Conservation (phyloP, 2,888 invertebrate species). For the Clistopyga incitator region DNA sequence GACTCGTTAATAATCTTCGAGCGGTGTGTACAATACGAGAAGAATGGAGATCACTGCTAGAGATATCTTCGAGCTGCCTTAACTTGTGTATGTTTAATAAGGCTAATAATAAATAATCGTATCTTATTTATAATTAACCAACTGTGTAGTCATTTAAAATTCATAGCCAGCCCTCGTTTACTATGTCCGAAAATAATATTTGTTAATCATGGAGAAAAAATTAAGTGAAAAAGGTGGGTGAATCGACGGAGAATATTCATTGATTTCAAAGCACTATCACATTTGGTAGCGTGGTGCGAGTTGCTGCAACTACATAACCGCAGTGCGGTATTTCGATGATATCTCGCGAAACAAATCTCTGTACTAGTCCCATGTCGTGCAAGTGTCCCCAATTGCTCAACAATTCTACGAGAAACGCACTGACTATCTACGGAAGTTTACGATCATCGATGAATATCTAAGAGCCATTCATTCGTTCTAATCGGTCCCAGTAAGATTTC, state of each 20-base stretch:
- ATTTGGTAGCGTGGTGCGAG: not conserved
- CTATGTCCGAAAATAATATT: not conserved
- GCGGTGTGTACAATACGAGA: not conserved
- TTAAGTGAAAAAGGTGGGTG: too few relatives aligned
- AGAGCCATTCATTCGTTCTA: constrained; percentile 17
- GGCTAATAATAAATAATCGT: constrained; percentile 48
- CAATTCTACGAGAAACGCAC: not conserved
- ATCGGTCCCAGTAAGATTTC: constrained; percentile 25
- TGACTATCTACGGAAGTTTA: not conserved
- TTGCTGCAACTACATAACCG: constrained; percentile 14
- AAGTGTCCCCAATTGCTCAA: not conserved
- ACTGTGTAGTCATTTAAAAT: not conserved
- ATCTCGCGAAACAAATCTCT: not conserved
- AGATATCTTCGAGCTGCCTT: constrained; percentile 20
- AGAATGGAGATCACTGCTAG: not conserved
- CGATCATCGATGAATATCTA: constrained; percentile 6
- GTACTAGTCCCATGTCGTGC: not conserved
- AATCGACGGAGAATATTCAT: too few relatives aligned
- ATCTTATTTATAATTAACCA: constrained; percentile 50
- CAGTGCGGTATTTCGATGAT: constrained; percentile 27
- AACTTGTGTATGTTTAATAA: constrained; percentile 34
- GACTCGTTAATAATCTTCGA: constrained; percentile 22
- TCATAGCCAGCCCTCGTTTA: not conserved
- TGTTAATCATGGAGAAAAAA: not conserved
- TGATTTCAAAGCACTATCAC: not conserved